Evolutionary conservation across 2,797 vertebrate species (phyloP).

Genomic region (Synaphobranchus kaupii): DNA sequence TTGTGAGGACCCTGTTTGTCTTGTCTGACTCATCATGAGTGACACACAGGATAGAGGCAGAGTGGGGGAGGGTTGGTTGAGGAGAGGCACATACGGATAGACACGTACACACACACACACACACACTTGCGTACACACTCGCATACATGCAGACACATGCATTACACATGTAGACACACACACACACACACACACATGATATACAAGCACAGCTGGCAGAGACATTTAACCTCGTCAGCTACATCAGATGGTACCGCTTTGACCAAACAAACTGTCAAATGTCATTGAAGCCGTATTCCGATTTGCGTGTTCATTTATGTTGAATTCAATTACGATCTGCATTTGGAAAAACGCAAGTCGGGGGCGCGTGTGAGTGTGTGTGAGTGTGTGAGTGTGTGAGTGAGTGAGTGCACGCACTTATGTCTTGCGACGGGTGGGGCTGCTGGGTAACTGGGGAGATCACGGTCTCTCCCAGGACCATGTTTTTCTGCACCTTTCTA

Average conservation of each 20-base stretch:
- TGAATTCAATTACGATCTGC: conserved; percentile 56
- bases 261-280: conserved; percentile 54
- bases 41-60: conserved; percentile 40
- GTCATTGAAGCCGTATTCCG: conserved; percentile 43
- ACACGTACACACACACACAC: neutral
- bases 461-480: conserved; percentile 18
- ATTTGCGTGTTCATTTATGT: conserved; percentile 39
- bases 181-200: too few relatives aligned
- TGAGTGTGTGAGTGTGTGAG: conserved; percentile 33
- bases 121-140: neutral
- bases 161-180: too few relatives aligned
- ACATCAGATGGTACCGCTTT: conserved; percentile 49
- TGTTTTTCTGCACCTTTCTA: conserved; percentile 54
- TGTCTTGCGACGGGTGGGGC: neutral
- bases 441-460: neutral
- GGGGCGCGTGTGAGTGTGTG: conserved; percentile 28
- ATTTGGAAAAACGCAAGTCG: conserved; percentile 50
- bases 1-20: conserved; percentile 56
- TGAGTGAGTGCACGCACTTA: neutral
- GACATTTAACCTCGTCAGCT: conserved; percentile 38
- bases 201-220: conserved; percentile 22
- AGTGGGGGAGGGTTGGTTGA: conserved; percentile 36
- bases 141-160: neutral
- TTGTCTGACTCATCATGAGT: conserved; percentile 62
- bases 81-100: conserved; percentile 31